These are phyloP conservation scores for Rhagoletis pomonella DNA, from an alignment of 1,140 invertebrate genomes.

Conservation along the genomic window DNA sequence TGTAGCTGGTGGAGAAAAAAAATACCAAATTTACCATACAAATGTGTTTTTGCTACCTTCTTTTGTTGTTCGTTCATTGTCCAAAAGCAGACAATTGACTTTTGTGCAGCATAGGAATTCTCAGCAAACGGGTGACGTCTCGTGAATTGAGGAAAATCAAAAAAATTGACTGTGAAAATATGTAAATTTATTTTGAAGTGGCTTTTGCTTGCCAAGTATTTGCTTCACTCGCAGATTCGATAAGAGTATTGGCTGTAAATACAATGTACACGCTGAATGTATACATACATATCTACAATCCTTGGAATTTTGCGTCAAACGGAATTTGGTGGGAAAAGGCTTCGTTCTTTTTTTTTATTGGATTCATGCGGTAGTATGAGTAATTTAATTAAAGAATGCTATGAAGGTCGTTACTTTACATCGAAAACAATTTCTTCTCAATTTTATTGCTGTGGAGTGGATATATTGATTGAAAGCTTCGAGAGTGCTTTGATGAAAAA, in stretches of 20 bases:
- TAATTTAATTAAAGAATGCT: too few species aligned
- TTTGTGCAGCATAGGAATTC: background rate
- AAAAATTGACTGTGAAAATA: constrained; percentile 5
- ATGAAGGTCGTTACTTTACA: too few species aligned
- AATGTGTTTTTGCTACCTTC: background rate
- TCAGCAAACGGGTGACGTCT: background rate
- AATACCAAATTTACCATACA: background rate
- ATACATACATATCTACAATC: too few species aligned
- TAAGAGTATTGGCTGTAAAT: background rate
- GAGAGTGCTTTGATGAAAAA: too few species aligned
- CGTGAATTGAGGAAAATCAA: background rate
- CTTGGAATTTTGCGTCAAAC: too few species aligned
- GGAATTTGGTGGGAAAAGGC: background rate
- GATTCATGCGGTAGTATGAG: too few species aligned
- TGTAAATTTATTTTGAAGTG: constrained; percentile 23
- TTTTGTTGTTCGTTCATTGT: background rate
- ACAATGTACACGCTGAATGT: background rate
- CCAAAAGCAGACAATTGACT: background rate
- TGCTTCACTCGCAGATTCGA: background rate
- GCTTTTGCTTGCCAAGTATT: background rate
- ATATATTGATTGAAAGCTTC: too few species aligned
- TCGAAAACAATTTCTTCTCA: too few species aligned
- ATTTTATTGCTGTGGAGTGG: too few species aligned
- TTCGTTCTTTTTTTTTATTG: background rate
- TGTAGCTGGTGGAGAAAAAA: background rate